Conservation (phyloP, 2,113 vertebrate genomes). For the Syrmaticus mikado region DNA sequence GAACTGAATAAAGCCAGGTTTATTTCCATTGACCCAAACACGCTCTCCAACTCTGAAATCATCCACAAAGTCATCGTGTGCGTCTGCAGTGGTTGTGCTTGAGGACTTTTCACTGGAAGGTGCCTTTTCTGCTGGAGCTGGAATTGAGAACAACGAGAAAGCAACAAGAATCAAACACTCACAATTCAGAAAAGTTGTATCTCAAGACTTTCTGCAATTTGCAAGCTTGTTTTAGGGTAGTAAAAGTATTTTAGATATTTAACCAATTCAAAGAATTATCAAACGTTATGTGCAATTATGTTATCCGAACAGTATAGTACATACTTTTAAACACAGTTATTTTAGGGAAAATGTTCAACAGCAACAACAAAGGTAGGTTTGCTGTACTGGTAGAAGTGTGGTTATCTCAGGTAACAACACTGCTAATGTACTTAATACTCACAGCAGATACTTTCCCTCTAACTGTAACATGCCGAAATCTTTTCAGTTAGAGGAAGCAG, state of each 20-base stretch:
- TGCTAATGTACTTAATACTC: not conserved
- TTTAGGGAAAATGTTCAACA: not conserved
- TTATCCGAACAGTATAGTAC: not conserved
- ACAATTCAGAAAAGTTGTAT: not conserved
- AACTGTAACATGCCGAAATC: not conserved
- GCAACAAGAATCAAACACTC: not conserved
- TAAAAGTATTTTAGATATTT: not conserved
- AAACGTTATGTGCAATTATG: not conserved
- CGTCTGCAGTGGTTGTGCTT: conserved; percentile 65
- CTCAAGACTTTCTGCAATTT: not conserved
- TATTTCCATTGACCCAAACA: conserved; percentile 99
- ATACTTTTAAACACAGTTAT: not conserved
- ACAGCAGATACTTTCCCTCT: not conserved
- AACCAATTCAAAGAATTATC: not conserved
- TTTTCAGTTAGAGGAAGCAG: not conserved
- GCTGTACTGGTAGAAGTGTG: not conserved
- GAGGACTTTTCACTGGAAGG: conserved; percentile 76
- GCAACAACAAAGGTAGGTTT: not conserved
- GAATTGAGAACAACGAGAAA: not conserved
- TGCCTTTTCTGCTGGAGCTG: conserved; percentile 79
- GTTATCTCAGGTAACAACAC: not conserved
- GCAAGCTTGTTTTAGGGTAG: not conserved
- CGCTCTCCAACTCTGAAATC: conserved; percentile 91
- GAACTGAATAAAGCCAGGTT: conserved; percentile 93
- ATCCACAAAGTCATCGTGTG: conserved; percentile 84